Conservation (phyloP, 2,888 invertebrate genomes). For the Busseola fusca region DNA sequence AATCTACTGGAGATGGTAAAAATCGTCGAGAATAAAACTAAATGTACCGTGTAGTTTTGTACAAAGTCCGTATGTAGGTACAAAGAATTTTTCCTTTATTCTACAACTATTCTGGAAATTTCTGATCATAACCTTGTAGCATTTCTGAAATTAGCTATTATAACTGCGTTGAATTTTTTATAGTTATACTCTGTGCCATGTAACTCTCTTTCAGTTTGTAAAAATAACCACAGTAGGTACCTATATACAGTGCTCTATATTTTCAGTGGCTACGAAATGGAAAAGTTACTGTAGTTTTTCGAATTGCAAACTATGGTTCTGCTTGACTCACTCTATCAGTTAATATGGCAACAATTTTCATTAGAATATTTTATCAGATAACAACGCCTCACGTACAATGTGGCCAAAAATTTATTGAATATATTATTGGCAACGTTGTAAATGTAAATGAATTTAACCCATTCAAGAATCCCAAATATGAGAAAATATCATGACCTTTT, state of each 20-base stretch:
- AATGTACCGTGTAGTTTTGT: slow-evolving; percentile 50
- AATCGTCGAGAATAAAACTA: slow-evolving; percentile 50
- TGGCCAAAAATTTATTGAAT: slow-evolving; percentile 3
- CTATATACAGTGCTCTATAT: background rate
- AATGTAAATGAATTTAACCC: slow-evolving; percentile 1
- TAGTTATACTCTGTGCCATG: background rate
- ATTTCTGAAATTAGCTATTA: slow-evolving; percentile 47
- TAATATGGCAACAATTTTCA: slow-evolving; percentile 12
- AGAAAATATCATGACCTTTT: slow-evolving; percentile 1
- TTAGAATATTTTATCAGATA: slow-evolving; percentile 4
- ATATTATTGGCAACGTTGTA: background rate
- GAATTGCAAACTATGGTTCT: background rate
- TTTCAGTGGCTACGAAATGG: slow-evolving; percentile 13
- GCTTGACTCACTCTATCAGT: background rate
- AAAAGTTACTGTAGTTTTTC: background rate
- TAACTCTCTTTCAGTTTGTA: slow-evolving; percentile 5
- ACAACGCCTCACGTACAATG: background rate
- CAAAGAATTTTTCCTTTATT: slow-evolving; percentile 31
- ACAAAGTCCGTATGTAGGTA: slow-evolving; percentile 14
- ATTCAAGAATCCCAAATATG: slow-evolving; percentile 8
- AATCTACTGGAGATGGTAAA: slow-evolving; percentile 40
- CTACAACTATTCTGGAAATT: slow-evolving; percentile 11
- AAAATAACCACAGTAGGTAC: background rate
- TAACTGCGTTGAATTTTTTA: slow-evolving; percentile 38
- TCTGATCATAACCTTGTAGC: slow-evolving; percentile 39